Evolutionary conservation across 2,888 invertebrate species (phyloP).

Genomic region (Globia sparganii): DNA sequence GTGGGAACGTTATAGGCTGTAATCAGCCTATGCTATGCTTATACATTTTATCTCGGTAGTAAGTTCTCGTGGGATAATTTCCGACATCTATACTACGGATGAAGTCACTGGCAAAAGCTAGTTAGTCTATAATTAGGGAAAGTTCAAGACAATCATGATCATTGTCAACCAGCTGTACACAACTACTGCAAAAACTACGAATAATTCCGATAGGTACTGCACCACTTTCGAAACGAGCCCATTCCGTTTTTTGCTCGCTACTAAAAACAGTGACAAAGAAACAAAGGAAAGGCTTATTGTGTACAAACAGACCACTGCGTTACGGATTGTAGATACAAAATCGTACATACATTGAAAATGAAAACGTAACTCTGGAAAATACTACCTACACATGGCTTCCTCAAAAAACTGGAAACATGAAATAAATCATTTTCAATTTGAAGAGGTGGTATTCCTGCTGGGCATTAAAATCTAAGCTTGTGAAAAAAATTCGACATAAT

Average conservation of each 20-base stretch:
- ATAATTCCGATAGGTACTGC: constrained; percentile 44
- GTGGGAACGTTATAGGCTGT: background rate
- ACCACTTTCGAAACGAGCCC: constrained; percentile 49
- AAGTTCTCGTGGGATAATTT: background rate
- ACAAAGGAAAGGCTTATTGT: constrained; percentile 57
- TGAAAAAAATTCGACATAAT: background rate
- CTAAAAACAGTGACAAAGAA: constrained; percentile 63
- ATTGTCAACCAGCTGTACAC: constrained; percentile 1
- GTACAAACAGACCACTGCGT: constrained; percentile 32
- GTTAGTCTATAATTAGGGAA: background rate
- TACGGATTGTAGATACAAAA: constrained; percentile 34
- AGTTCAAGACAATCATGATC: constrained; percentile 1
- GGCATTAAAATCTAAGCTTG: background rate
- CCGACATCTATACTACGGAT: background rate
- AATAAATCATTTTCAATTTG: background rate
- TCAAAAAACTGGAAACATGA: background rate
- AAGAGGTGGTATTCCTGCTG: background rate
- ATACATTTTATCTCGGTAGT: background rate
- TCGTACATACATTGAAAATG: constrained; percentile 31
- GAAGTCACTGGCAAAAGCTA: background rate
- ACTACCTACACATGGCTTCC: background rate
- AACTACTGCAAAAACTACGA: constrained; percentile 5
- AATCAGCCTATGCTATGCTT: background rate
- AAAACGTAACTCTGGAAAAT: constrained; percentile 1
- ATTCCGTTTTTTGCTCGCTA: constrained; percentile 42